Evolutionary conservation across 2,113 vertebrate species (phyloP).

Genomic region (Cyprinodon variegatus): DNA sequence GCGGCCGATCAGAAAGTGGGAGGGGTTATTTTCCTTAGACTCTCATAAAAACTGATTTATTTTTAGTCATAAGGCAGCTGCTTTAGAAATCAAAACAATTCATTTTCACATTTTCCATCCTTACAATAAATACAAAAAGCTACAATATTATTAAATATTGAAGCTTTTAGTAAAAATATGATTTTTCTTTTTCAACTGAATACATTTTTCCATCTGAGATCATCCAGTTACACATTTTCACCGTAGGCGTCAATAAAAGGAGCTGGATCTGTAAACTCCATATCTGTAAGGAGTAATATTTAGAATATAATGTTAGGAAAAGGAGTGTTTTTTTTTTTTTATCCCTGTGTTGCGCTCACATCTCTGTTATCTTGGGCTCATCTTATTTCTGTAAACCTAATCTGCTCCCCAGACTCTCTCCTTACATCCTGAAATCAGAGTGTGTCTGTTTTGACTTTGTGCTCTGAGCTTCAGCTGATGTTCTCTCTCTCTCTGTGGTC

Average conservation of each 20-base stretch:
- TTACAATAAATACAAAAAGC: background rate
- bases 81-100: background rate
- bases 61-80: too few relatives aligned
- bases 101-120: background rate
- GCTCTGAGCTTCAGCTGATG: slow-evolving; percentile 7
- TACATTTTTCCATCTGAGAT: too few relatives aligned
- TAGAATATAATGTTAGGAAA: background rate
- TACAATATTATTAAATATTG: background rate
- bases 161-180: too few relatives aligned
- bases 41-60: too few relatives aligned
- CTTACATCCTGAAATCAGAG: background rate
- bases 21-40: too few relatives aligned
- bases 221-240: too few relatives aligned
- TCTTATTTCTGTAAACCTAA: slow-evolving; percentile 35
- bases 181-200: too few relatives aligned
- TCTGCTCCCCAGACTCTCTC: slow-evolving; percentile 18
- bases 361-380: slow-evolving; percentile 23
- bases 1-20: too few relatives aligned
- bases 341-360: slow-evolving; percentile 21
- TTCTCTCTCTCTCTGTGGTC: slow-evolving; percentile 13
- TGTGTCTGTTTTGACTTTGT: background rate
- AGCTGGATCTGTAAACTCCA: background rate
- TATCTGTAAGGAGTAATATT: background rate
- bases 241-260: too few relatives aligned
- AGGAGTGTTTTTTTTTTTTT: background rate